phyloP scores from a whole-genome alignment of 2,113 vertebrate species.

The Ailurus styani region DNA sequence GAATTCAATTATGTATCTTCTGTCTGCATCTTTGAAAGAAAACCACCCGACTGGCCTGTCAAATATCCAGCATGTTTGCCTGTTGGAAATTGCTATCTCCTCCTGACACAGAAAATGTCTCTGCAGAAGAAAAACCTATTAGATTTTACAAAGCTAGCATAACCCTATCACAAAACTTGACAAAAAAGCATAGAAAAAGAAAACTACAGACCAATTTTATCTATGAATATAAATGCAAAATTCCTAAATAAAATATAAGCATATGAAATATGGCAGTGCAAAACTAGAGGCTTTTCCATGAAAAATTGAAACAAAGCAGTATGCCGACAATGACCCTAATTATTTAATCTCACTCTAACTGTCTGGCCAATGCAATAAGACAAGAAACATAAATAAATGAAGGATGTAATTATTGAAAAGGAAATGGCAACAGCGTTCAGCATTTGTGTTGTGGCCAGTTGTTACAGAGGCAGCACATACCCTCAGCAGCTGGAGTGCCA shows the following conservation, averaged over 20 bases:
- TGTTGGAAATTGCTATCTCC: conserved; percentile 50
- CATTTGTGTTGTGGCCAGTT: neutral
- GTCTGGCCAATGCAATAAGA: conserved; percentile 71
- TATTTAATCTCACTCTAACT: conserved; percentile 37
- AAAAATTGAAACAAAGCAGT: conserved; percentile 52
- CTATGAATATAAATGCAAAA: conserved; percentile 58
- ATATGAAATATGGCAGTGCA: neutral
- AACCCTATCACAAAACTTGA: conserved; percentile 66
- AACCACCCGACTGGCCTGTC: conserved; percentile 63
- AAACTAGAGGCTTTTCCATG: conserved; percentile 1
- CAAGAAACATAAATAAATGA: conserved; percentile 72
- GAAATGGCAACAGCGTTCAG: neutral
- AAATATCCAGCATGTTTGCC: conserved; percentile 67
- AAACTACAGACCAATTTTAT: conserved; percentile 62
- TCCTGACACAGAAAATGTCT: conserved; percentile 55
- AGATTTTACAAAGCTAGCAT: conserved; percentile 56
- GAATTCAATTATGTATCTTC: conserved; percentile 73
- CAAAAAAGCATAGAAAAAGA: conserved; percentile 59
- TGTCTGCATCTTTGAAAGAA: conserved; percentile 68
- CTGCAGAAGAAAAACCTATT: conserved; percentile 62
- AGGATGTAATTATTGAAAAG: conserved; percentile 29
- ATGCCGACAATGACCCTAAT: conserved; percentile 1
- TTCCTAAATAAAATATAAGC: conserved; percentile 63
- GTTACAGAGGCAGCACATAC: neutral
- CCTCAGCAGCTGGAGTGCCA: neutral